phyloP scores from a whole-genome alignment of 1,140 invertebrate species.

The Drosophila setifemur region DNA sequence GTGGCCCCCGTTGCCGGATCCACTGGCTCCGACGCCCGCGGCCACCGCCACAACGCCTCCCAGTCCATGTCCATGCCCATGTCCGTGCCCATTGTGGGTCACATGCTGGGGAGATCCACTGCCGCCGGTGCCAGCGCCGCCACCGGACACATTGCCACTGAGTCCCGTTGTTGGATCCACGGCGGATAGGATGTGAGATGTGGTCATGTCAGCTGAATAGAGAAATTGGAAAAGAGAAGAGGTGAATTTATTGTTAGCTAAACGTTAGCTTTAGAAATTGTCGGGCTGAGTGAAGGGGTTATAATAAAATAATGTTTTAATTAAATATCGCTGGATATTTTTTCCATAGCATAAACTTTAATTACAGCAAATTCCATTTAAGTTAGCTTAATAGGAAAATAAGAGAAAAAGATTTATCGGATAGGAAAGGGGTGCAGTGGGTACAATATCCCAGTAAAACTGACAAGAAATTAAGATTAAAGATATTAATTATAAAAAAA shows the following conservation, averaged over 20 bases:
- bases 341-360: too few relatives aligned
- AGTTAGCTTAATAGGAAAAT: too few relatives aligned
- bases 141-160: conserved; percentile 58
- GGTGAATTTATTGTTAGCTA: conserved; percentile 9
- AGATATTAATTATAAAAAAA: too few relatives aligned
- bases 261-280: too few relatives aligned
- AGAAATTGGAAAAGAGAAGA: conserved; percentile 2
- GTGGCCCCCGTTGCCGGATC: conserved; percentile 35
- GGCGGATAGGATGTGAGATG: conserved; percentile 87
- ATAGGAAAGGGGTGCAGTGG: too few relatives aligned
- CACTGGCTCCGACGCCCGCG: conserved; percentile 60
- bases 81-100: conserved; percentile 55
- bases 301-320: too few relatives aligned
- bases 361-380: too few relatives aligned
- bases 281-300: too few relatives aligned
- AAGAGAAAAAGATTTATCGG: too few relatives aligned
- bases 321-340: too few relatives aligned
- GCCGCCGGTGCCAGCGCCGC: conserved; percentile 31
- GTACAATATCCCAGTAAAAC: too few relatives aligned
- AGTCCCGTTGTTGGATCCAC: conserved; percentile 85
- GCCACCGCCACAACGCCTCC: conserved; percentile 41
- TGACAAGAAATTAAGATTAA: too few relatives aligned
- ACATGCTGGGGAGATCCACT: conserved; percentile 59
- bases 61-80: conserved; percentile 31
- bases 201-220: conserved; percentile 82